Evolutionary conservation across 2,113 vertebrate species (phyloP).

Genomic region (Pluvianellus socialis): DNA sequence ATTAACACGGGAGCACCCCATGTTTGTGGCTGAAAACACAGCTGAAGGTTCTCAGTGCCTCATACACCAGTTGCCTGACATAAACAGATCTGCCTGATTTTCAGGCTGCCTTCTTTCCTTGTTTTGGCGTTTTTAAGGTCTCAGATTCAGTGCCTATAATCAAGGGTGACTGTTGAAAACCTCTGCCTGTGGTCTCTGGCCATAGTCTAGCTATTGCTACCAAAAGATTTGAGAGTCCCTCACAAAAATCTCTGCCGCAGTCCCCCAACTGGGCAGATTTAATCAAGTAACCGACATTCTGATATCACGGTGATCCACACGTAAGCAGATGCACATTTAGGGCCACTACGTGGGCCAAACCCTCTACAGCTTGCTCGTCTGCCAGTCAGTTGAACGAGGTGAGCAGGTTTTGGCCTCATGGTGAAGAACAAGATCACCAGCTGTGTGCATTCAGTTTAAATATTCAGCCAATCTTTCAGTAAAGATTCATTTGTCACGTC

Average conservation of each 20-base stretch:
- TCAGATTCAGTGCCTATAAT: not conserved
- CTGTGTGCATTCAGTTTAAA: constrained; percentile 9
- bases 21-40: not conserved
- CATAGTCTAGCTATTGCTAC: not conserved
- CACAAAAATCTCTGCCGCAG: not conserved
- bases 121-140: not conserved
- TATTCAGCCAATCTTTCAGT: constrained; percentile 27
- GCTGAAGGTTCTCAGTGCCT: not conserved
- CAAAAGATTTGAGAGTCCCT: not conserved
- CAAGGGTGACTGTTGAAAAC: not conserved
- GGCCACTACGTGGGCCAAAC: not conserved
- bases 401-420: not conserved
- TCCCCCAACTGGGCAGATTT: not conserved
- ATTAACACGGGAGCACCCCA: not conserved
- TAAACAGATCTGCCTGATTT: not conserved
- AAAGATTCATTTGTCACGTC: constrained; percentile 26
- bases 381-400: not conserved
- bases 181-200: not conserved
- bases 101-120: not conserved
- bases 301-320: not conserved
- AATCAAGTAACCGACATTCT: not conserved
- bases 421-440: not conserved
- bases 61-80: not conserved
- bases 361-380: not conserved
- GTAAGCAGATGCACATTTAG: not conserved